Evolutionary conservation across 2,113 vertebrate species (phyloP).

Genomic region (Anguilla rostrata): DNA sequence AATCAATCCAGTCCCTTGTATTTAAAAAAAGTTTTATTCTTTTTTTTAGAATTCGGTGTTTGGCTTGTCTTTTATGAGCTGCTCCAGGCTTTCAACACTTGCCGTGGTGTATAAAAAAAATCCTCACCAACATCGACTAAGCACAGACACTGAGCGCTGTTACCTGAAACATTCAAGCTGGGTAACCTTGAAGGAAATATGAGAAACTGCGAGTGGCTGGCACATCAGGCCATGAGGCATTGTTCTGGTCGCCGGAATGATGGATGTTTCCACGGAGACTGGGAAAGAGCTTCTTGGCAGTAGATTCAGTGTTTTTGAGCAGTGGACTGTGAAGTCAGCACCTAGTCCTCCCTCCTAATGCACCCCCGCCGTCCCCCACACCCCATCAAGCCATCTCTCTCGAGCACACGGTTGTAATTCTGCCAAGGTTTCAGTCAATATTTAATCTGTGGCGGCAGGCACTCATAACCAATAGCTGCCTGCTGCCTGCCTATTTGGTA

Average conservation of each 20-base stretch:
- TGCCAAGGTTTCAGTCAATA: background rate
- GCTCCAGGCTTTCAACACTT: background rate
- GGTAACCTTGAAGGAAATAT: background rate
- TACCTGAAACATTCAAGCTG: background rate
- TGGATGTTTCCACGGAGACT: background rate
- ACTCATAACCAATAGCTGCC: background rate
- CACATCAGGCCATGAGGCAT: background rate
- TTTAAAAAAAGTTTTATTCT: too few species aligned
- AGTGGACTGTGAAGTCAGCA: background rate
- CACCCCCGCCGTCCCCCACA: background rate
- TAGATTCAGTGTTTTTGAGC: background rate
- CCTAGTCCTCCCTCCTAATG: background rate
- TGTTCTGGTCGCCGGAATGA: background rate
- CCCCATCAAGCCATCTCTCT: background rate
- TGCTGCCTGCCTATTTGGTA: background rate
- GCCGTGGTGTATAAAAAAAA: background rate
- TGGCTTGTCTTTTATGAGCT: too few species aligned
- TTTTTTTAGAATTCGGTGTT: too few species aligned
- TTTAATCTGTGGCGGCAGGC: background rate
- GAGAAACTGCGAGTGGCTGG: constrained; percentile 11
- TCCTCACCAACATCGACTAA: background rate
- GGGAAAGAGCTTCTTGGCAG: constrained; percentile 3
- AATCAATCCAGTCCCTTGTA: too few species aligned
- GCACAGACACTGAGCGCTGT: background rate
- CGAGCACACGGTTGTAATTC: background rate